Evolutionary conservation across 2,113 vertebrate species (phyloP), one percentile per base, ranked within the genome.

Genomic region (Spermophilus dauricus): DNA sequence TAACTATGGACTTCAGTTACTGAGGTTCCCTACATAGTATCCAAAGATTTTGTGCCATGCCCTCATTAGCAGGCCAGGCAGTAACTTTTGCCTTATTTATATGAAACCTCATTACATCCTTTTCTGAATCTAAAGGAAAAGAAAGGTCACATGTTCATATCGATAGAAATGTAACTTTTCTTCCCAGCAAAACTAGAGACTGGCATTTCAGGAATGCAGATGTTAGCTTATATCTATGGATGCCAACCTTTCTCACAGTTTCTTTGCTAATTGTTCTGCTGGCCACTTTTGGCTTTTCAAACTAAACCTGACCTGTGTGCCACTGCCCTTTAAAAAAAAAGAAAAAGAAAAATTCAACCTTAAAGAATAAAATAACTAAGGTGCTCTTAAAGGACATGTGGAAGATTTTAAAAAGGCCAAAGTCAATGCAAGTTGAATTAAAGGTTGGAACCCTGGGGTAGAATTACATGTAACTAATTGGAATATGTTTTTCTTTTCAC

Each of bases 191-290:
- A 98, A 98, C 98, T 97, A 93, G 93, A 97, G 65, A 75, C 92
- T 98, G 98, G 97, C 91, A 98, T 97, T 95, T 97, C 81, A 98
- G 97, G 98, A 99, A 98, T 98, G 97, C 73, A 97, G 96, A 98
- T 98, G 96, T 98, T 98, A 98, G 96, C 98, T 98, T 98, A 56
- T 97, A 96, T 98, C 96, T 98, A 94, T 97, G 96, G 93, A 97
- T 97, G 98, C 96, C 91, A 98, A 96, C 75, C 93, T 97, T 98
- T 98, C 97, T 98, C 97, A 98, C 87, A 98, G 94, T 95, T 75
- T 89, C 94, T 63, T 88, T 97, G 95, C 96, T 98, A 98, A 98
- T 98, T 98, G 94, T 96, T 95, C 90, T 95, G 85, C 96, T 96
- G 92, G 96, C 96, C 90, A 72, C 89, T 96, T 98, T 98, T 97